Base-by-base conservation (phyloP, 2,888 invertebrate genomes). In the Amorpha juglandis region DNA sequence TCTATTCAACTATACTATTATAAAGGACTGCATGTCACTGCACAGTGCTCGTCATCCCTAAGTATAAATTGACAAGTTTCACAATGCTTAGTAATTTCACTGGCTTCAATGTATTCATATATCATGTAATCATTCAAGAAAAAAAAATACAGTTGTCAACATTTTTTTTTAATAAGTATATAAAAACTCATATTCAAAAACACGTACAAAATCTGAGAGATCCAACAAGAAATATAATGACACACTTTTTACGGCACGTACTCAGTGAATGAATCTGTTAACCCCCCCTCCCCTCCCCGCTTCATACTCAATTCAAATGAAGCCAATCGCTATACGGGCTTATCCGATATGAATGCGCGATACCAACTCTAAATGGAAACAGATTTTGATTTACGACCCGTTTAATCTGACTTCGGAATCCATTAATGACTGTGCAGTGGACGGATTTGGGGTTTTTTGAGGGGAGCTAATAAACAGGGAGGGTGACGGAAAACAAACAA, bases 331-430 rank as follows among this genome's bases (percentile, higher is more conserved):
- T 38, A 42, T 58, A 42, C 58, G 19, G 38, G 58, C 42, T 58
- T 58, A 58, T 58, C 58, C 58, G 58, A 58, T 58, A 58, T 58
- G 58, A 58, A 58, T 38, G 58, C 55, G 55, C 71, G 71, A 73
- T 76, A 75, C 65, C 53, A 63, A 58, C 42, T 58, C 74, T 70
- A 71, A 76, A 75, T 74, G 72, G 71, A 68, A 71, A 71, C 72
- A 72, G 72, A 71, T 71, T 71, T 74, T 80, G 81, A 81, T 80
- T 78, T 77, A 80, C 78, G 78, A 79, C 68, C 67, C 63, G 70
- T 76, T 78, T 79, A 78, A 79, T 77, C 75, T 58, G 75, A 66
- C 73, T 71, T 67, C 68, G 67, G 66, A 70, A 67, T 73, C 73
- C 72, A 78, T 77, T 80, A 75, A 80, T 78, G 74, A 74, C 68